phyloP scores from a whole-genome alignment of 1,140 invertebrate species.

The Drosophila nigromelanica region DNA sequence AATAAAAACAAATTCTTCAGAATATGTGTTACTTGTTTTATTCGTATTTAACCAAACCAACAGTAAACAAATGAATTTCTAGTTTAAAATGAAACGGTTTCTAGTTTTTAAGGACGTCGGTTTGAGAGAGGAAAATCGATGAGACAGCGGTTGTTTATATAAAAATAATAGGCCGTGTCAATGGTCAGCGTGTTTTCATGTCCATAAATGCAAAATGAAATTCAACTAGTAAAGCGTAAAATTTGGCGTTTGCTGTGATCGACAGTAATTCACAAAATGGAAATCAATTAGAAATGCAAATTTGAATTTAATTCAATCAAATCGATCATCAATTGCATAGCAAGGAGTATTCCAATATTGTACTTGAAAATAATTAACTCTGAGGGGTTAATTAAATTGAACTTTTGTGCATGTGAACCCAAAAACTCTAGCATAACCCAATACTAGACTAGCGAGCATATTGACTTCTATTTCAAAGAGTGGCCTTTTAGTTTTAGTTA shows the following conservation, averaged over 20 bases:
- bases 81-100: too few relatives aligned
- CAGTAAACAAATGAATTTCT: too few relatives aligned
- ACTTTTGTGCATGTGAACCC: constrained; percentile 12
- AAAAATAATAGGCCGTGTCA: too few relatives aligned
- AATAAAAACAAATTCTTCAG: too few relatives aligned
- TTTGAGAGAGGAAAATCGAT: too few relatives aligned
- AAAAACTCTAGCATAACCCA: neutral
- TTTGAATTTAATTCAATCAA: constrained; percentile 71
- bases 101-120: too few relatives aligned
- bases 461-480: neutral
- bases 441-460: neutral
- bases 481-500: neutral
- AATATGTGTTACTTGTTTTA: too few relatives aligned
- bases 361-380: constrained; percentile 20
- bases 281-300: constrained; percentile 58
- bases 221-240: neutral
- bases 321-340: constrained; percentile 17
- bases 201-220: neutral
- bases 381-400: constrained; percentile 67
- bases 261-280: neutral
- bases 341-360: constrained; percentile 6
- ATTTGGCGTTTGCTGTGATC: neutral
- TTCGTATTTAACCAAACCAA: too few relatives aligned
- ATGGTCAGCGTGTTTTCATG: neutral
- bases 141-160: too few relatives aligned